These are phyloP conservation scores for Caretta caretta DNA, from an alignment of 2,113 vertebrate species.

Conservation along the genomic window DNA sequence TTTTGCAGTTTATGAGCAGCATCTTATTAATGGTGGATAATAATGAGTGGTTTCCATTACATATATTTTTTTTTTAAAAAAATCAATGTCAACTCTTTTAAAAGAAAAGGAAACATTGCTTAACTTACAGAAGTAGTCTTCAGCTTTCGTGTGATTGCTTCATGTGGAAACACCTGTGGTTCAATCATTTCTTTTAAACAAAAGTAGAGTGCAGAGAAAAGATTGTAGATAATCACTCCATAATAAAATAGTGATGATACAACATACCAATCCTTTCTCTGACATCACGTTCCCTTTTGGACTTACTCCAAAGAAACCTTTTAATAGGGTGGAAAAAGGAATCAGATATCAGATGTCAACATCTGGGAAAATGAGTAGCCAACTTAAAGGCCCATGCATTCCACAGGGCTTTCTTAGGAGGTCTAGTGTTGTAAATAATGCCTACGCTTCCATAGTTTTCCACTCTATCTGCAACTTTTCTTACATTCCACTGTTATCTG, in stretches of 20 bases:
- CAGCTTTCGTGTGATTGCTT: conserved; percentile 29
- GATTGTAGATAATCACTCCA: neutral
- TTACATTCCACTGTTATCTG: neutral
- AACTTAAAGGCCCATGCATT: fast-evolving
- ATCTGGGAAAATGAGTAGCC: neutral
- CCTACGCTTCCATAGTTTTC: neutral
- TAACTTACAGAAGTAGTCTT: conserved; percentile 5
- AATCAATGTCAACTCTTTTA: conserved; percentile 57
- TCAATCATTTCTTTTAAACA: neutral
- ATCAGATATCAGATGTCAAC: neutral
- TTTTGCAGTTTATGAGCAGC: conserved; percentile 54
- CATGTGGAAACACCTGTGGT: conserved; percentile 44
- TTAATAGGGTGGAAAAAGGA: neutral
- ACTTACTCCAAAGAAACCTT: neutral
- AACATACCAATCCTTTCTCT: neutral
- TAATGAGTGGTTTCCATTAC: conserved; percentile 67
- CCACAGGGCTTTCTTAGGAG: neutral
- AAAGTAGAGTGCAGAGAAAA: neutral
- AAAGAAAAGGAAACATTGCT: conserved; percentile 61
- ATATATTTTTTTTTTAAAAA: conserved; percentile 10
- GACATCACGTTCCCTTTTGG: neutral
- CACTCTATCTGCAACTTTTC: neutral
- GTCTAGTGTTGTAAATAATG: neutral
- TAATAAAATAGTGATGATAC: neutral
- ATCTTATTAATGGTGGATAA: conserved; percentile 51